Evolutionary conservation across 1,140 invertebrate species (phyloP).

Genomic region (Drosophila santomea): DNA sequence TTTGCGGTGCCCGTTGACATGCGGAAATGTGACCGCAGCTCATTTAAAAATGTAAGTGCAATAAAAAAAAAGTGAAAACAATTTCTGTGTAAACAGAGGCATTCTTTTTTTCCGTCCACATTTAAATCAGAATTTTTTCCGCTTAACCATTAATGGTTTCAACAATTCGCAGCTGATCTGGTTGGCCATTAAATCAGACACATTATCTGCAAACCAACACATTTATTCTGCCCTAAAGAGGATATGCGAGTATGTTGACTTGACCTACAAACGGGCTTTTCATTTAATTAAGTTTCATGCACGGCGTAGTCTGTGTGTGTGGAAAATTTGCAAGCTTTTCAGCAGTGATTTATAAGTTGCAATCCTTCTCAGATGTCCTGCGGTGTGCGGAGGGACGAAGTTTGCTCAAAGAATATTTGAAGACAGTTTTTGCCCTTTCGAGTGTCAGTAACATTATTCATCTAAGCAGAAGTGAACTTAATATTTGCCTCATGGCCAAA

Average conservation of each 20-base stretch:
- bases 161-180: slow-evolving; percentile 35
- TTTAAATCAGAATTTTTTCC: slow-evolving; percentile 33
- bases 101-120: slow-evolving; percentile 10
- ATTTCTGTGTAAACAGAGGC: slow-evolving; percentile 10
- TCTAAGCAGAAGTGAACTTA: slow-evolving; percentile 24
- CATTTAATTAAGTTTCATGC: slow-evolving; percentile 66
- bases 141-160: slow-evolving; percentile 41
- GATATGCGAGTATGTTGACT: slow-evolving; percentile 12
- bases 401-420: slow-evolving; percentile 34
- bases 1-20: slow-evolving; percentile 38
- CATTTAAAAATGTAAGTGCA: slow-evolving; percentile 29
- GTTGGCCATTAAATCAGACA: slow-evolving; percentile 16
- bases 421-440: slow-evolving; percentile 30
- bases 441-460: slow-evolving; percentile 46
- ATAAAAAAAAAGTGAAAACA: slow-evolving; percentile 12
- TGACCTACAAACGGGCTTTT: slow-evolving; percentile 38
- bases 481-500: slow-evolving; percentile 17
- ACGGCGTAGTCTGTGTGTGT: not conserved
- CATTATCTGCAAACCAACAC: slow-evolving; percentile 22
- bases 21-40: slow-evolving; percentile 40
- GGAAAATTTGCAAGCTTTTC: slow-evolving; percentile 24
- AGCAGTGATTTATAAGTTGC: slow-evolving; percentile 44
- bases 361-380: slow-evolving; percentile 36
- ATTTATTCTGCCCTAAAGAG: slow-evolving; percentile 28
- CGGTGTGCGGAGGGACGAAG: slow-evolving; percentile 26